Conservation (phyloP, 2,113 vertebrate species). For the Sceloporus tristichus region DNA sequence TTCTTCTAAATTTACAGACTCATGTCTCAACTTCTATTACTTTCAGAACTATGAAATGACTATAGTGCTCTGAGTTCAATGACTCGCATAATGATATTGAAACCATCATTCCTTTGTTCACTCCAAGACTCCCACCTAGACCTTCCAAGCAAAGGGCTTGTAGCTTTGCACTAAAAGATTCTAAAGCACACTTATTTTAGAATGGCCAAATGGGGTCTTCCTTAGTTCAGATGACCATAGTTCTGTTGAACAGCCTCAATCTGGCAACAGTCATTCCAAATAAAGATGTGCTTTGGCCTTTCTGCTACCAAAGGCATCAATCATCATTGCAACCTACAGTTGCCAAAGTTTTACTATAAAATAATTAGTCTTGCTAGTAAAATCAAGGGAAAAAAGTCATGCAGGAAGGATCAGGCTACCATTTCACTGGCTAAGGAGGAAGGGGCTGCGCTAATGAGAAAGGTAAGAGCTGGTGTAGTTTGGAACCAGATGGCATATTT, state of each 20-base stretch:
- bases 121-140: not conserved
- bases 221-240: not conserved
- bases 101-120: not conserved
- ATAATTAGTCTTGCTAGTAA: not conserved
- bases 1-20: slow-evolving; percentile 8
- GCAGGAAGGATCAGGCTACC: not conserved
- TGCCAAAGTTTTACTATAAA: not conserved
- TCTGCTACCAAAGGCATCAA: not conserved
- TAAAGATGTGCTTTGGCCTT: not conserved
- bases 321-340: not conserved
- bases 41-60: not conserved
- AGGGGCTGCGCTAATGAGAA: not conserved
- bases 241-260: not conserved
- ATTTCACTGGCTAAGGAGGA: not conserved
- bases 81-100: slow-evolving; percentile 20
- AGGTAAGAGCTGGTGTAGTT: not conserved
- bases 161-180: not conserved
- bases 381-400: not conserved
- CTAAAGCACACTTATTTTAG: not conserved
- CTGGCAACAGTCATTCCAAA: not conserved
- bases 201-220: not conserved
- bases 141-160: not conserved
- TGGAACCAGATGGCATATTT: not conserved
- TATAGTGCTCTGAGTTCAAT: not conserved
- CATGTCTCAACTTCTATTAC: not conserved